A percentile compares a stretch with the other conserved stretches of the same genome.
phyloP scores from a whole-genome alignment of 2,888 invertebrate species.

The Quadriops clusia region DNA sequence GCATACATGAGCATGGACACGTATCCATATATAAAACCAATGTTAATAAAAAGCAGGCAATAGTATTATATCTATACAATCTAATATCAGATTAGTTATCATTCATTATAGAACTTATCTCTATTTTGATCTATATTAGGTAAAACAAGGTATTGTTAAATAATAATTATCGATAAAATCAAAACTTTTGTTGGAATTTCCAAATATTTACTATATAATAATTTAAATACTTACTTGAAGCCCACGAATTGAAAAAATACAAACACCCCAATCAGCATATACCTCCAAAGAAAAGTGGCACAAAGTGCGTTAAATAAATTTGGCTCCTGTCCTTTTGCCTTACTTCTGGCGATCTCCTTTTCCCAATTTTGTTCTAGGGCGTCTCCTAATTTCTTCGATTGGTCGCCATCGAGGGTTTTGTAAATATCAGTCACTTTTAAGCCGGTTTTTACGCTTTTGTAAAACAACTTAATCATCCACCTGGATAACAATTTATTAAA shows the following conservation, averaged over 20 bases:
- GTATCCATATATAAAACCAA: too few species aligned
- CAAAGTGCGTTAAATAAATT: conserved; percentile 45
- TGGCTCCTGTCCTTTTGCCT: conserved; percentile 43
- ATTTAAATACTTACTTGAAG: conserved; percentile 46
- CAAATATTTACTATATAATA: too few species aligned
- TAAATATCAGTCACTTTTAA: conserved; percentile 54
- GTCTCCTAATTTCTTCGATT: conserved; percentile 51
- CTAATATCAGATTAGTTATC: too few species aligned
- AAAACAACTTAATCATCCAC: conserved; percentile 32
- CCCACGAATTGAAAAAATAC: conserved; percentile 42
- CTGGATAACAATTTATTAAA: conserved; percentile 18
- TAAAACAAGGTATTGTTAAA: too few species aligned
- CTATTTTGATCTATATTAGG: too few species aligned
- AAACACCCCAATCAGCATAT: conserved; percentile 45
- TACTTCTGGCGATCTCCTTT: conserved; percentile 44
- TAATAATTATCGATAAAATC: too few species aligned
- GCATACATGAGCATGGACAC: neutral
- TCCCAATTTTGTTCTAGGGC: conserved; percentile 49
- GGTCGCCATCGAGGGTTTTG: conserved; percentile 46
- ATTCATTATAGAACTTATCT: too few species aligned
- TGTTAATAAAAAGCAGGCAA: too few species aligned
- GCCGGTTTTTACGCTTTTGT: conserved; percentile 45
- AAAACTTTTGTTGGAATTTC: too few species aligned
- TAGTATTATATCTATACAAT: too few species aligned
- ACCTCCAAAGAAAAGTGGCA: conserved; percentile 45